Conservation (phyloP, 2,888 invertebrate genomes). For the Rhamnusium bicolor region DNA sequence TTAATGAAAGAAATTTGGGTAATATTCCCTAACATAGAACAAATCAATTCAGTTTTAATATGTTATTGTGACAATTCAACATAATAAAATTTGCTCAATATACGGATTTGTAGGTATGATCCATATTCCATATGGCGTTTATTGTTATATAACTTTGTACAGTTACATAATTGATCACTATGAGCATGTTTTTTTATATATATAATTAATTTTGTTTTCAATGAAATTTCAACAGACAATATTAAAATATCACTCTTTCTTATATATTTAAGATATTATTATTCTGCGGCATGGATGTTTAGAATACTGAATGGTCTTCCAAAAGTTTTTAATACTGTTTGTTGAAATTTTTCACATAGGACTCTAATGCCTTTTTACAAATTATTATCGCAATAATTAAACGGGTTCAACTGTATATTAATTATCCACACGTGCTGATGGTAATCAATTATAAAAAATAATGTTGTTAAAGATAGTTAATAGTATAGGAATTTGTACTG, state of each 20-base stretch:
- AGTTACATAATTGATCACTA: constrained; percentile 53
- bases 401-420: constrained; percentile 15
- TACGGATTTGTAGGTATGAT: constrained; percentile 45
- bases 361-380: constrained; percentile 22
- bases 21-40: constrained; percentile 7
- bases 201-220: constrained; percentile 28
- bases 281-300: constrained; percentile 57
- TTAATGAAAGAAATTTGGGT: constrained; percentile 2
- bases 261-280: constrained; percentile 45
- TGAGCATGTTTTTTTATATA: constrained; percentile 56
- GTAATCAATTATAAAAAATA: constrained; percentile 58
- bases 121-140: constrained; percentile 48
- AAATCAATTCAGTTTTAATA: constrained; percentile 17
- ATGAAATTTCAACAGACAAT: constrained; percentile 54
- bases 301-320: constrained; percentile 66
- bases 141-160: constrained; percentile 49
- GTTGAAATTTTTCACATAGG: constrained; percentile 45
- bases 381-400: constrained; percentile 25
- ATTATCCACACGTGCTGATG: constrained; percentile 52
- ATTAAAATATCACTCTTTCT: constrained; percentile 48
- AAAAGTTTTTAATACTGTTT: constrained; percentile 61
- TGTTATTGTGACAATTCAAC: constrained; percentile 32
- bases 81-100: constrained; percentile 52
- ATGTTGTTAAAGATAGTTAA: constrained; percentile 57
- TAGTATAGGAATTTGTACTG: constrained; percentile 66